Base-by-base conservation (phyloP, 2,797 vertebrate genomes). In the Mus spretus region DNA sequence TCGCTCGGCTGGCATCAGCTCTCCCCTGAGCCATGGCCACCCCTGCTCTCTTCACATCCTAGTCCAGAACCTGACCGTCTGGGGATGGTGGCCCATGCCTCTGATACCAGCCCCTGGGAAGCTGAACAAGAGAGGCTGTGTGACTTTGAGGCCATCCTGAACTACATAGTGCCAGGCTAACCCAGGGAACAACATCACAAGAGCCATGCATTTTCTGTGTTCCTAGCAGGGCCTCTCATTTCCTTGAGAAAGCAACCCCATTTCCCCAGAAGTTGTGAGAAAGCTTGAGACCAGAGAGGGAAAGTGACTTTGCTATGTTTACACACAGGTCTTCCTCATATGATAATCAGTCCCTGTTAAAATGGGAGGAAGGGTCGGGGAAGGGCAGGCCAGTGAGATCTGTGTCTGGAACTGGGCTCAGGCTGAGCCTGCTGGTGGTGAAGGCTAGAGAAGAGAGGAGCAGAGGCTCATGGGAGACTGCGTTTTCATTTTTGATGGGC, bases 401-500 rank as follows among this genome's bases (percentile, higher is more conserved):
- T 34, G 47, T 6, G 6, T 24, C 2, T 1, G 24, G n/a, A 57
- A 12, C 9, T 4, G 65, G 1, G 24, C 0, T 0, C 78, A 26
- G 2, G 24, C 44, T 47, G 74, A 91, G 55, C 20, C 19, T 12
- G 55, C 59, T 14, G 0, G 10, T 28, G 14, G 20, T 3, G 55
- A 50, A 13, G 10, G 55, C 15, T 3, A 3, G 79, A 61, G 3
- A 55, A 77, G 53, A 8, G 20, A 84, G 61, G 47, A 11, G 40
- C 63, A 59, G 55, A 24, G 50, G 59, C 72, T 26, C 14, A 0
- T 9, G 1, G 63, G 57, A 31, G 17, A 78, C 94, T 34, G 59
- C 12, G 26, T 89, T 92, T 93, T 92, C 70, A n/a, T 80, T 94
- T 82, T 93, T 40, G 85, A 79, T 79, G 74, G 90, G 86, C 79